Conservation (phyloP, 1,140 invertebrate genomes). For the Platyura marginata region DNA sequence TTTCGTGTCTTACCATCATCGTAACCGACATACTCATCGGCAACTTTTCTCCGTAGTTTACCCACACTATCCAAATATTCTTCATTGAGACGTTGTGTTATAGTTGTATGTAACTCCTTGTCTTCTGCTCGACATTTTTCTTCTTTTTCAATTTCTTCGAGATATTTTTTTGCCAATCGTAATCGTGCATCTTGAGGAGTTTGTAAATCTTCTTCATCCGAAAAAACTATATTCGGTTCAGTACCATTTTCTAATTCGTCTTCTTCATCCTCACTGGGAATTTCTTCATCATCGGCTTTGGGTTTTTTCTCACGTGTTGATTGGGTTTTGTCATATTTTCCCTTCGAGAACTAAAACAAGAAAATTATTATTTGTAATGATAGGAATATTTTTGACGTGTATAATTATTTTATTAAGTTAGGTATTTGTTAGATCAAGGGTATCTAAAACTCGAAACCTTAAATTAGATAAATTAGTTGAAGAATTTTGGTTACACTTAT, state of each 20-base stretch:
- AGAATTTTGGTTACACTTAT: too few species aligned
- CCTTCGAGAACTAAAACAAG: background rate
- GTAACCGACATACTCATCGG: slow-evolving; percentile 38
- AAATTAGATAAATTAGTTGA: too few species aligned
- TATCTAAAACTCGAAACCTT: too few species aligned
- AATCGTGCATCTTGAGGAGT: slow-evolving; percentile 81
- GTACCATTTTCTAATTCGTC: slow-evolving; percentile 28
- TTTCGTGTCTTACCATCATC: slow-evolving; percentile 26
- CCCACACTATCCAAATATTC: slow-evolving; percentile 76
- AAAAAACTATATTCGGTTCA: slow-evolving; percentile 30
- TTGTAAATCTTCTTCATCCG: slow-evolving; percentile 48
- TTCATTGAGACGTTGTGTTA: slow-evolving; percentile 53
- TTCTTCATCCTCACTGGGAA: slow-evolving; percentile 30
- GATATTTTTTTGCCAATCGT: slow-evolving; percentile 71
- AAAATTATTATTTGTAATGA: too few species aligned
- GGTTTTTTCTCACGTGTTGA: background rate
- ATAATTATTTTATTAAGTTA: too few species aligned
- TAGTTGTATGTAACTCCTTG: slow-evolving; percentile 43
- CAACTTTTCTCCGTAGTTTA: slow-evolving; percentile 50
- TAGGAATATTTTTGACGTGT: too few species aligned
- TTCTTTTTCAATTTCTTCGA: slow-evolving; percentile 68
- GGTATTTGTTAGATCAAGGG: too few species aligned
- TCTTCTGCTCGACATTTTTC: slow-evolving; percentile 48
- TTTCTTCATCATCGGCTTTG: slow-evolving; percentile 26
- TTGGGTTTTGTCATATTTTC: background rate